Evolutionary conservation across 2,888 invertebrate species (phyloP).

Genomic region (Thymelicus sylvestris): DNA sequence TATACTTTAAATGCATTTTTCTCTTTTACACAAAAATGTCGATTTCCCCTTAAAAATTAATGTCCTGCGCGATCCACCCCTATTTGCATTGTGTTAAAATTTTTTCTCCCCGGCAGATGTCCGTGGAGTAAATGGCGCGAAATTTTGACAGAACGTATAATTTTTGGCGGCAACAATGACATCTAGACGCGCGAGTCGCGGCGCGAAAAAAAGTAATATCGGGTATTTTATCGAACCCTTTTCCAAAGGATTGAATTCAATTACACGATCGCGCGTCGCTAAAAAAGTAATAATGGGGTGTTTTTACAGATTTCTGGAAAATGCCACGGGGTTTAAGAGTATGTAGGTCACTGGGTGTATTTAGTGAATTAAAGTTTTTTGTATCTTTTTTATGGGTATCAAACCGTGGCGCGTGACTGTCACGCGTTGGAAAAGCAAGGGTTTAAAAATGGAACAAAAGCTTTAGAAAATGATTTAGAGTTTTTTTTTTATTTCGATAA

Average conservation of each 20-base stretch:
- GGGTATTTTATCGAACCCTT: slow-evolving; percentile 79
- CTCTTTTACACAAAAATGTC: slow-evolving; percentile 75
- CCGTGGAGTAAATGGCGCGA: slow-evolving; percentile 79
- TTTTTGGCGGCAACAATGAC: slow-evolving; percentile 74
- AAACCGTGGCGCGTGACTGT: slow-evolving; percentile 76
- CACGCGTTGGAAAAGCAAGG: slow-evolving; percentile 72
- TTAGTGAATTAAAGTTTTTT: slow-evolving; percentile 70
- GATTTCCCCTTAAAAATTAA: slow-evolving; percentile 81
- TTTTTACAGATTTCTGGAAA: slow-evolving; percentile 75
- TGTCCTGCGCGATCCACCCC: slow-evolving; percentile 70
- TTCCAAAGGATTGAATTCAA: slow-evolving; percentile 84
- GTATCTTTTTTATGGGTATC: slow-evolving; percentile 52
- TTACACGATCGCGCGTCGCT: slow-evolving; percentile 58
- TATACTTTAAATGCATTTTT: slow-evolving; percentile 82
- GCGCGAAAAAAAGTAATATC: slow-evolving; percentile 66
- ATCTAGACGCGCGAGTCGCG: slow-evolving; percentile 54
- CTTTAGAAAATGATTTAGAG: slow-evolving; percentile 80
- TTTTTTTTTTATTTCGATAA: slow-evolving; percentile 60
- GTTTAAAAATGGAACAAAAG: slow-evolving; percentile 76
- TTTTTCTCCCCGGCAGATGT: slow-evolving; percentile 77
- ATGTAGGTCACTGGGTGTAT: slow-evolving; percentile 80
- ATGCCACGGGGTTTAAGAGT: slow-evolving; percentile 59
- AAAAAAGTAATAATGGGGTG: slow-evolving; percentile 71
- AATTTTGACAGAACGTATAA: slow-evolving; percentile 81
- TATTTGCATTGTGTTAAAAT: slow-evolving; percentile 81